Evolutionary conservation across 2,797 vertebrate species (phyloP), one percentile per base, ranked within the genome.

Genomic region (Hypotaenidia philippensis): DNA sequence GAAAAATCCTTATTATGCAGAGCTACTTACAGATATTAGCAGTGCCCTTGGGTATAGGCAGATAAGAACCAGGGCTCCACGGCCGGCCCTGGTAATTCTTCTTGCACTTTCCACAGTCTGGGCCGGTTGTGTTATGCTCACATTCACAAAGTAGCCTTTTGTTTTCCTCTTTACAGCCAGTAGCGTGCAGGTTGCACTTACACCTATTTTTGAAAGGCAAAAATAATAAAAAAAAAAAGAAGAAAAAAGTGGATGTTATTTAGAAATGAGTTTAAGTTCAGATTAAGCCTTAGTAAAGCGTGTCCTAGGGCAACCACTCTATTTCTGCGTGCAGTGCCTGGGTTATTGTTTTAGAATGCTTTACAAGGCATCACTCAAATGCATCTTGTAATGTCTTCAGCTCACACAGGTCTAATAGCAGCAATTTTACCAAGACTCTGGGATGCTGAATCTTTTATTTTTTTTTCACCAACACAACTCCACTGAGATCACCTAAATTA

Each of bases 121-220:
- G 99, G 77, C 99, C 99, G 8, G 99, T 99, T 59, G 99, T 99
- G 98, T 99, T 99, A 98, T 99, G 99, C 96, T 99, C 99, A 95
- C 99, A 99, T 98, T 99, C 99, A 81, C 99, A 99, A 94, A 98
- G 98, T 96, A 99, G 95, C 97, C 99, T 99, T 98, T 99, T 99
- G 98, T 99, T 99, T 98, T 99, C 99, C 96, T 98, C 99, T 72
- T 99, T 98, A 87, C 99, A 99, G 98, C 98, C 99, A 96, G 99
- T 99, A 96, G 99, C 99, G 3, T 99, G 99, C 97, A 99, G 99
- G 97, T 99, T 99, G 97, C 99, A 99, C 98, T 99, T 99, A 98
- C 99, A 99, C 98, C 99, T 99, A 97, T 97, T 94, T 94, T 90
- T 72, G 81, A 88, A 91, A 93, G 20, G 78, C 55, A 87, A 83